Base-by-base conservation (phyloP, 2,888 invertebrate genomes). In the Heliconius cydno region DNA sequence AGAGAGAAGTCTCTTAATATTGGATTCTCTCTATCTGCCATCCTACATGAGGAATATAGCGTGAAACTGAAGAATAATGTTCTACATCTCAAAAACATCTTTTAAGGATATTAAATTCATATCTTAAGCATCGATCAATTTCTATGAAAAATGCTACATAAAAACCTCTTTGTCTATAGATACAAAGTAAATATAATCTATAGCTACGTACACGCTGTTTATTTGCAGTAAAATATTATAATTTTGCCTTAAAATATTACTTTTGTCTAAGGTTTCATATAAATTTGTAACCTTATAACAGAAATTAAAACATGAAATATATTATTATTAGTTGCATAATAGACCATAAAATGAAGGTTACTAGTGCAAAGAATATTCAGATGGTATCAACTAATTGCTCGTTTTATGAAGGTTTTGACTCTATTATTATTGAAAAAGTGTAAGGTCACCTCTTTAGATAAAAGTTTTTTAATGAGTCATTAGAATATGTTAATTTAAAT, bases 291-390 rank as follows among this genome's bases (percentile, higher is more conserved):
- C 22, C 78, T 79, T 78, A 76, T 78, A 63, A 71, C 41, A 67
- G 75, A 78, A 81, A 79, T 76, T 78, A 79, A 81, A 81, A 77
- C 74, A 68, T 73, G 75, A 79, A 79, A 77, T 78, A 77, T 72
- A 72, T 78, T 79, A 82, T 82, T 79, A 80, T 63, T 52, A 73
- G 76, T 82, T 80, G 77, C 63, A 82, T 82, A 82, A 82, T 80
- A 72, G 80, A 63, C 82, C 71, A 82, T 82, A 80, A 82, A 82
- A 82, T 82, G 80, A 82, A 82, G 82, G 82, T 79, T 74, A 77
- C 74, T 79, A 77, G 57, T 75, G 77, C 67, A 82, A 76, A 79
- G 74, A 79, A 80, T 79, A 76, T 75, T 71, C 66, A 77, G 82
- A 82, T 82, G 80, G 52, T 80, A 82, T 82, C 82, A 76, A 68